Base-by-base conservation (phyloP, 2,113 vertebrate genomes). In the Herpetotheres cachinnans region DNA sequence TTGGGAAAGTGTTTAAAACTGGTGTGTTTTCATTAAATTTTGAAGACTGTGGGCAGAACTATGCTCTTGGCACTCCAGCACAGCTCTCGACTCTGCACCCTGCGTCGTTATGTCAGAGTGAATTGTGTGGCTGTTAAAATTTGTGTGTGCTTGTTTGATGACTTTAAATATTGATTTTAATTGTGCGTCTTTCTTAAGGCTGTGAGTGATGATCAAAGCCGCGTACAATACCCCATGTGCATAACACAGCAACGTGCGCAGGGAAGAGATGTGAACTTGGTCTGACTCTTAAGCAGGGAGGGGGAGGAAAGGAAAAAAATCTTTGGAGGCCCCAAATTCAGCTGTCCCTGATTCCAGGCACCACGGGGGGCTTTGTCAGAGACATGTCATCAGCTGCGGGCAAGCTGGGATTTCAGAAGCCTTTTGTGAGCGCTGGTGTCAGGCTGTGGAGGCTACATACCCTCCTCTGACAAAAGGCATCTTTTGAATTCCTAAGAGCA, bases 1-100 rank as follows among this genome's bases (percentile, higher is more conserved):
- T 94, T 90, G 95, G 92, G 82, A 22, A 95, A 96, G 76, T 79
- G 76, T 88, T 95, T 93, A n/a, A 97, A 94, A 93, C 49, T 54
- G 89, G 95, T 84, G 84, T 47, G 59, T 96, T 96, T 93, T 84
- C 93, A 93, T 96, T 94, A 86, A 50, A 82, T 73, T 62, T 72
- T 91, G 93, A 97, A 96, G 86, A 7, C 88, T 56, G 78, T 66
- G 92, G 93, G 95, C 89, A 96, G 91, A 74, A 36, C 20, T 54
- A 1, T 1, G 69, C 94, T 93, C 76, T 90, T 0, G 46, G 91
- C 79, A 1, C 87, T 73, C 66, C 72, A 25, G 82, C 67, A 17
- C 58, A 29, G 85, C 26, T 29, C 89, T 92, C 11, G 13, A 54
- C 85, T 56, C 69, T 15, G 50, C 66, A 40, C 66, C 81, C 71